Conservation (phyloP, 1,140 invertebrate genomes). For the Brachionus plicatilis region DNA sequence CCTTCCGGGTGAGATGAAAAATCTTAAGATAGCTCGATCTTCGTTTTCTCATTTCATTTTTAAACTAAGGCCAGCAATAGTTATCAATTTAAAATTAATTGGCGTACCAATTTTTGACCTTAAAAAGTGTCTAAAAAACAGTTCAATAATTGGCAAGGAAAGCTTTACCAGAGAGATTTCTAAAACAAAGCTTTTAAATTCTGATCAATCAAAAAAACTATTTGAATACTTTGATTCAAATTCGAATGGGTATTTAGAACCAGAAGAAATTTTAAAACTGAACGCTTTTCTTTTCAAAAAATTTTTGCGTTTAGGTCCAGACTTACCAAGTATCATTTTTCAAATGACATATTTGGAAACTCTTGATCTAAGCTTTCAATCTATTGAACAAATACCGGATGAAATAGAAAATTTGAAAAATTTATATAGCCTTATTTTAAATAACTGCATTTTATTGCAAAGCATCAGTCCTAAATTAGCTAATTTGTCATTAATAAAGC, state of each 20-base stretch:
- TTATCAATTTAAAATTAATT: not conserved
- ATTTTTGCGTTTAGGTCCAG: not conserved
- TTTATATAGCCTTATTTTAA: constrained; percentile 3
- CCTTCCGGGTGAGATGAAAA: not conserved
- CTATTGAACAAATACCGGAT: constrained; percentile 7
- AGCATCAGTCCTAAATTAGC: constrained; percentile 44
- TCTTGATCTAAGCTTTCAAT: constrained; percentile 44
- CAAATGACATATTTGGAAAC: not conserved
- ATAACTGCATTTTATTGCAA: constrained; percentile 22
- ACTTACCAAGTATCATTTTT: not conserved
- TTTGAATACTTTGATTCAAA: not conserved
- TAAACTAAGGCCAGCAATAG: not conserved
- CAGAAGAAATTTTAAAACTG: not conserved
- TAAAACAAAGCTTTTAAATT: not conserved
- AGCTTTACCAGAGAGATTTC: not conserved
- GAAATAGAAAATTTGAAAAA: constrained; percentile 37
- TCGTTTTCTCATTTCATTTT: not conserved
- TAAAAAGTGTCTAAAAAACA: not conserved
- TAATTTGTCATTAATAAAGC: constrained; percentile 46
- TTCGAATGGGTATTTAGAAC: constrained; percentile 19
- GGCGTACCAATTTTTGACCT: not conserved
- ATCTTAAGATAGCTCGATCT: not conserved
- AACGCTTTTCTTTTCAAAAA: constrained; percentile 34
- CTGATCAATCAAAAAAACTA: not conserved
- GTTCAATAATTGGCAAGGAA: not conserved